Evolutionary conservation across 1,140 invertebrate species (phyloP), one percentile per base, ranked within the genome.

Genomic region (Danaus melanippus): DNA sequence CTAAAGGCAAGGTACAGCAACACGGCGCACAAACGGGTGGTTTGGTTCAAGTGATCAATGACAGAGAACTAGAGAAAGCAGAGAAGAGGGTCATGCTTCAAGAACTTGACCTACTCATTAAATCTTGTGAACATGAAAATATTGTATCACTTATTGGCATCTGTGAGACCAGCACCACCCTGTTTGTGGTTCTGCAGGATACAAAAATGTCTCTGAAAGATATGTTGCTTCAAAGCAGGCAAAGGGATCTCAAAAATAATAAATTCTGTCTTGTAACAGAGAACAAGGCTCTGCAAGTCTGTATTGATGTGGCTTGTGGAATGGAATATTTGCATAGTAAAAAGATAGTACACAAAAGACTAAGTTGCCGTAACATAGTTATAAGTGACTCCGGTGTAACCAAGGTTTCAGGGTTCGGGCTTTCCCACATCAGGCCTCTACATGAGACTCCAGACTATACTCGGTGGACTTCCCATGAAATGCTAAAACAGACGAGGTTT

Each of bases 391-490:
- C 89, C 53, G 89, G 88, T 42, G 86, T 86, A 12, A 91, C 92
- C 1, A 94, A 94, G 84, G 79, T 95, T n/a, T 89, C 90, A 62
- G 92, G 92, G 43, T 93, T 92, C 81, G 93, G 93, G 6, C 79
- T 94, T 11, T 73, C 84, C 8, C 84, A 87, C 50, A 77, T 84
- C 43, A 67, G 78, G 52, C 74, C 81, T 6, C 74, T 90, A 8
- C 89, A 90, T 46, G 87, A 89, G 64, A 83, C 85, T 32, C 87
- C 90, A 10, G 92, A 95, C 66, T 92, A 92, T 65, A 90, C 90
- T 0, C 79, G 95, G 12, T 96, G 94, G 94, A 92, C 91, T 4
- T 91, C 94, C 0, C 89, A 91, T 15, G 95, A 96, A 72, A 91
- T 93, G 59, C 87, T 95, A 57, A 89, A 89, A 53, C 90, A 90